Base-by-base conservation (phyloP, 1,140 invertebrate species). In the Cryptotermes secundus region DNA sequence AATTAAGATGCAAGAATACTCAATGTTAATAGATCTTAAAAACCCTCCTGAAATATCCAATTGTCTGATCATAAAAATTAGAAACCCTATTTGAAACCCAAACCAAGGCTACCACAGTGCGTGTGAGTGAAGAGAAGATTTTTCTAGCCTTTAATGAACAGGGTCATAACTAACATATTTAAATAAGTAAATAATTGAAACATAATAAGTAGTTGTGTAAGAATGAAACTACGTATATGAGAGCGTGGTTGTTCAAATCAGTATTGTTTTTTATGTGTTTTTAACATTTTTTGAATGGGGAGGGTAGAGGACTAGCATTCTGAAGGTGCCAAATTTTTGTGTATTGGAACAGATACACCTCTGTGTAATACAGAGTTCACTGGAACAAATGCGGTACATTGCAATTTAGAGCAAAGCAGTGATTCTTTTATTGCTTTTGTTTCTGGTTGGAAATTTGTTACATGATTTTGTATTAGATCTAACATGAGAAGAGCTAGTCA, bases 111-210 rank as follows among this genome's bases (percentile, higher is more conserved):
- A 81, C 42, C 80, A 81, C 80, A 81, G 42, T 81, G 42, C 80
- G 7, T 81, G 80, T 45, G 42, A 81, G 42, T 24, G 19, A 81
- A 82, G 31, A 80, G 34, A 84, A 79, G 45, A n/a, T 84, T 81
- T 81, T 84, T 83, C 85, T 85, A 85, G 85, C 85, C 85, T 85
- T 85, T 80, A 85, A 85, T 85, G 82, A 85, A 85, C 85, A 85
- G 85, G 85, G 85, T 85, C 85, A 85, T 81, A 85, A 85, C 82
- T 85, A 83, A 85, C 84, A 83, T 85, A 85, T 85, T 85, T 83
- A 85, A 85, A 79, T 85, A 85, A 85, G 36, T 85, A 85, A 83
- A 83, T 85, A 85, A 85, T 83, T 84, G 45, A 84, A 84, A 83
- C 22, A 53, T 53, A 84, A 83, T 85, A 85, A 85, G 82, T 82